Evolutionary conservation across 2,888 invertebrate species (phyloP).

Genomic region (Loripinus fragilis): DNA sequence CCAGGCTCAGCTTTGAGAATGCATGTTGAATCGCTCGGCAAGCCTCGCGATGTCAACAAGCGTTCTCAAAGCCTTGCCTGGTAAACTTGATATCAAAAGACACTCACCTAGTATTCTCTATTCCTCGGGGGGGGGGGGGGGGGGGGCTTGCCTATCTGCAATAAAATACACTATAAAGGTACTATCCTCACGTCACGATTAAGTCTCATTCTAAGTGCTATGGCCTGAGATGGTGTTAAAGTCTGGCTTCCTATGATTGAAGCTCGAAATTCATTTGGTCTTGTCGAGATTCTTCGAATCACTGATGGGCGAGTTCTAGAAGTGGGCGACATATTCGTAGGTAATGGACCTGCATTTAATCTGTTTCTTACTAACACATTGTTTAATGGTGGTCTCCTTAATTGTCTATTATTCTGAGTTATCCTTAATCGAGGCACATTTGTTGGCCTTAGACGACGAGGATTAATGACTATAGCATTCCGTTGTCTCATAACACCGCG

Average conservation of each 20-base stretch:
- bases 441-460: not conserved
- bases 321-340: not conserved
- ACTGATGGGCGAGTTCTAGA: not conserved
- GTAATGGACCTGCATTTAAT: not conserved
- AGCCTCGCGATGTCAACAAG: no score
- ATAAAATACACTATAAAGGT: not conserved
- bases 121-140: no score
- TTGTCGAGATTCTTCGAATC: no score
- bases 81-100: no score
- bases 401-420: not conserved
- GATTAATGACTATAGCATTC: conserved; percentile 1
- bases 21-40: no score
- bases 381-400: not conserved
- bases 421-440: not conserved
- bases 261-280: not conserved
- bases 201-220: conserved; percentile 16
- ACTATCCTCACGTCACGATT: conserved; percentile 7
- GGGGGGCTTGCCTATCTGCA: no score
- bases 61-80: no score
- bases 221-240: conserved; percentile 7
- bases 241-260: conserved; percentile 9
- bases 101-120: no score
- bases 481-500: not conserved
- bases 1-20: no score
- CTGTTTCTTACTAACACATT: not conserved